Percentiles rank a stretch among this genome's conserved stretches.
phyloP scores from a whole-genome alignment of 1,140 invertebrate species.

The Laupala kohalensis region DNA sequence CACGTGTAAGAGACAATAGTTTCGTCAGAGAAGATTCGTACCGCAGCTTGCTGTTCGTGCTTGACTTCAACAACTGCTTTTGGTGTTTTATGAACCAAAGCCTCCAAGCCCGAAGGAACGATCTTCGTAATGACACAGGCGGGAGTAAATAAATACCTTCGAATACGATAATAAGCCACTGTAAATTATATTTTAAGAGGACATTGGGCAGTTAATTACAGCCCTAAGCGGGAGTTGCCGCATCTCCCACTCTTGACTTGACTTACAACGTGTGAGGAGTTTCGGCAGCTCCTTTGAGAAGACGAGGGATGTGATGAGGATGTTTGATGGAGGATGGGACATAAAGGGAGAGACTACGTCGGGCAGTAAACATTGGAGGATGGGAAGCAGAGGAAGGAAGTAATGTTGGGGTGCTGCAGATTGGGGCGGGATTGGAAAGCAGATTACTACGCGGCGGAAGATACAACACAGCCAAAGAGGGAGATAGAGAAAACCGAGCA shows the following conservation, averaged over 20 bases:
- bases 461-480: too few relatives aligned
- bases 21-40: neutral
- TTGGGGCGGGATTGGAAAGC: too few relatives aligned
- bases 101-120: neutral
- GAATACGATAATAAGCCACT: neutral
- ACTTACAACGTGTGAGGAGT: neutral
- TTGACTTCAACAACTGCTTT: neutral
- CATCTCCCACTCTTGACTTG: neutral
- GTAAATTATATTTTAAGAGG: neutral
- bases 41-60: too few relatives aligned
- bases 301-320: too few relatives aligned
- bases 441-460: too few relatives aligned
- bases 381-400: neutral
- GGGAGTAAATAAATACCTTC: neutral
- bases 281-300: too few relatives aligned
- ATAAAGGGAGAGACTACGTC: neutral
- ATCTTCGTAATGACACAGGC: neutral
- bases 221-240: neutral
- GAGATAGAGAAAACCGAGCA: too few relatives aligned
- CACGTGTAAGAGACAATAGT: neutral
- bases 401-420: too few relatives aligned
- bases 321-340: neutral
- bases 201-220: neutral
- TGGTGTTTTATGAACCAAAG: neutral
- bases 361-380: neutral